These are phyloP conservation scores for Poeciliopsis infans DNA, from an alignment of 2,797 vertebrate genomes.

Conservation along the genomic window DNA sequence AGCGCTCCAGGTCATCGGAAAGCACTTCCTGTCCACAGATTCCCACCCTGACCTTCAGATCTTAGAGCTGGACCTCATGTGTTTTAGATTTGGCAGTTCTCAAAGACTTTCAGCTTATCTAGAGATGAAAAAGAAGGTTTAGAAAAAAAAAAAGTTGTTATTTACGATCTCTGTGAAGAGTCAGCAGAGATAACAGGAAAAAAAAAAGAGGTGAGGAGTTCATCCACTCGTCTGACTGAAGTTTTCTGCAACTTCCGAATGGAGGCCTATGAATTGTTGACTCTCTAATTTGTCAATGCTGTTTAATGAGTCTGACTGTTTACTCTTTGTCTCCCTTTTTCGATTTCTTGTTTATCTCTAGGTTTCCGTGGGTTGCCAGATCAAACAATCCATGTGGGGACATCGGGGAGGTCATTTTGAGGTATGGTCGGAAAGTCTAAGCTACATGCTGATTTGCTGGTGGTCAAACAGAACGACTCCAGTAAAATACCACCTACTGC, in stretches of 20 bases:
- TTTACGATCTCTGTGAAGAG: slow-evolving; percentile 21
- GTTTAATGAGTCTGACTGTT: slow-evolving; percentile 64
- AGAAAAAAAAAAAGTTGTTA: slow-evolving; percentile 11
- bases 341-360: slow-evolving; percentile 63
- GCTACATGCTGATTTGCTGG: slow-evolving; percentile 34
- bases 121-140: slow-evolving; percentile 11
- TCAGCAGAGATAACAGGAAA: slow-evolving; percentile 18
- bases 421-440: slow-evolving; percentile 32
- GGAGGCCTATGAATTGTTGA: slow-evolving; percentile 28
- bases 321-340: slow-evolving; percentile 45
- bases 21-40: slow-evolving; percentile 53
- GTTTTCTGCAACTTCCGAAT: slow-evolving; percentile 26
- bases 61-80: slow-evolving; percentile 44
- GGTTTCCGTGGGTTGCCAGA: slow-evolving; percentile 41
- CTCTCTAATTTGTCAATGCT: slow-evolving; percentile 47
- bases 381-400: slow-evolving; percentile 56
- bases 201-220: slow-evolving; percentile 19
- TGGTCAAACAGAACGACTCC: slow-evolving; percentile 43
- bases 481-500: slow-evolving; percentile 28
- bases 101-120: not conserved
- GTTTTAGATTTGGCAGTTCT: slow-evolving; percentile 50
- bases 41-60: slow-evolving; percentile 44
- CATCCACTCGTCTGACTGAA: slow-evolving; percentile 18
- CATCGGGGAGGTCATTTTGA: slow-evolving; percentile 43
- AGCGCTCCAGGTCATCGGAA: slow-evolving; percentile 50